Evolutionary conservation across 2,113 vertebrate species (phyloP).

Genomic region (Nematolebias whitei): DNA sequence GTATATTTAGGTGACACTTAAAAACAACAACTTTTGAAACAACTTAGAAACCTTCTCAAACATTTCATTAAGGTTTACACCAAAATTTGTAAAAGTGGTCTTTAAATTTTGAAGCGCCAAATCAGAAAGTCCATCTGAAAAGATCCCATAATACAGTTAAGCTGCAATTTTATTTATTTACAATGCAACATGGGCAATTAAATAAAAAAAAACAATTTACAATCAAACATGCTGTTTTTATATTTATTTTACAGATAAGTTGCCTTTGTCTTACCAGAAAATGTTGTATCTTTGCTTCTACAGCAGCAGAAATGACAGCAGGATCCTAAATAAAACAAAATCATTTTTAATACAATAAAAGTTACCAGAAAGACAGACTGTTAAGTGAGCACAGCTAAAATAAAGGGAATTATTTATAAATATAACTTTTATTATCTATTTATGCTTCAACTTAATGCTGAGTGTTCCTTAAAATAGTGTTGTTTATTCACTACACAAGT

Average conservation of each 20-base stretch:
- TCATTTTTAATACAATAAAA: not conserved
- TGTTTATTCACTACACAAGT: not conserved
- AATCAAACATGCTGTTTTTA: too few relatives aligned
- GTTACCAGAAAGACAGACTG: not conserved
- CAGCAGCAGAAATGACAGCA: constrained; percentile 42
- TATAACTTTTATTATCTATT: not conserved
- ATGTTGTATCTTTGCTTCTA: constrained; percentile 50
- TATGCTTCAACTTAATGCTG: too few relatives aligned
- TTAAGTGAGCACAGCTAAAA: not conserved
- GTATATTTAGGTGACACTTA: not conserved
- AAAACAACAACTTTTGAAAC: not conserved
- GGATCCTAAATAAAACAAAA: constrained; percentile 45
- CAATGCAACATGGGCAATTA: too few relatives aligned
- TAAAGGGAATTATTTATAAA: not conserved
- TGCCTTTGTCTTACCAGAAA: constrained; percentile 45
- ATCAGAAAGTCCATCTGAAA: too few relatives aligned
- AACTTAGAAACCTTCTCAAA: not conserved
- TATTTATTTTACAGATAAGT: too few relatives aligned
- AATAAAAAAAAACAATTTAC: too few relatives aligned
- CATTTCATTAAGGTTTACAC: not conserved
- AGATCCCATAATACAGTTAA: too few relatives aligned
- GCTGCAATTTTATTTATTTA: too few relatives aligned
- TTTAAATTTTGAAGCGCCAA: too few relatives aligned
- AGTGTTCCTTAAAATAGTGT: not conserved
- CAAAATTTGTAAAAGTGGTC: too few relatives aligned